Base-by-base conservation (phyloP, 1,140 invertebrate species). In the Gonatopus flavifemur region DNA sequence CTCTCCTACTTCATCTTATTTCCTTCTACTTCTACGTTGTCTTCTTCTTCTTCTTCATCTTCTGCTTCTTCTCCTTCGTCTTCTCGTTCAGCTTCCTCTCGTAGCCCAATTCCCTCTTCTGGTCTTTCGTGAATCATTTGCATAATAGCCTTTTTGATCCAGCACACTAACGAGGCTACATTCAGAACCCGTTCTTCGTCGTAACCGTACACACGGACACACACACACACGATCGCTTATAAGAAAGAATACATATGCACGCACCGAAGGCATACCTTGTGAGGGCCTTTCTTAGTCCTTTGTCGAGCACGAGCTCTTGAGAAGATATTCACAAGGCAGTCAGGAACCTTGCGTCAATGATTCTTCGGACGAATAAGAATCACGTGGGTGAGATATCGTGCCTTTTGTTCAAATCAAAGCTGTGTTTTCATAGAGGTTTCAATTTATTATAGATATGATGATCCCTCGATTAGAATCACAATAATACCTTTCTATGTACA, bases 81-180 rank as follows among this genome's bases (percentile, higher is more conserved):
- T 36, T 39, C 21, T 35, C 21, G 37, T 20, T 16, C 10, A 15
- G 31, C 30, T 38, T 42, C 35, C 37, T 46, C 44, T 31, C 55
- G 52, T 46, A 51, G 49, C 55, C 60, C 55, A 67, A 67, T 67
- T 67, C 56, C 55, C 47, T 68, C 54, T 58, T 66, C 65, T 62
- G 58, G 55, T 64, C 65, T 66, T 67, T 59, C 52, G 64, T 59
- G 50, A 44, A 57, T 68, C 66, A 66, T 69, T 67, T 69, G 61
- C 66, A 69, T 69, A 69, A 67, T 69, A 67, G 60, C 61, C 56
- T 60, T 64, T 67, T 67, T 66, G 44, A 62, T 57, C 55, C 52
- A 50, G 56, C 48, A 64, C 60, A 53, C 60, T 64, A 64, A 69
- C 65, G 65, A 67, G 58, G 46, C 49, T 50, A 60, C 58, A 64